Evolutionary conservation across 2,113 vertebrate genomes (phyloP), one percentile per base, ranked within the genome.

Genomic region (Motacilla tschutschensis): DNA sequence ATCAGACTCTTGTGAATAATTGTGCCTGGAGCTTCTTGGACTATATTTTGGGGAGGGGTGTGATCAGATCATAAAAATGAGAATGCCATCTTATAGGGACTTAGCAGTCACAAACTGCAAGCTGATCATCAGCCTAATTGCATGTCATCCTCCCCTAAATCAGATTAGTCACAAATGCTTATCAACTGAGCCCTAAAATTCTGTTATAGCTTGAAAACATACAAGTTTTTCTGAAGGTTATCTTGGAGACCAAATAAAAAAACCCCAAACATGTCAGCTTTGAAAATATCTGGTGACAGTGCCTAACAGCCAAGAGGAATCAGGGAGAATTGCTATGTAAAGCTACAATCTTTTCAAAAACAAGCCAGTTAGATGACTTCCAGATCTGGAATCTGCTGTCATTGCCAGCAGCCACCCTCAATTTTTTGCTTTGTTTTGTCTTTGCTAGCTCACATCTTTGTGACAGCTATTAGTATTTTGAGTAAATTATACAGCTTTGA

Each of bases 101-200:
- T 79, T 74, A 80, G 18, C 60, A 79, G 35, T 60, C 54, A 64
- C 41, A 64, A 83, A 88, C 29, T 79, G 67, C 81, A 92, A 84
- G 82, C 50, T 85, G 59, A 89, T 83, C 73, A 89, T 78, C 77
- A 91, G 58, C 33, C 35, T 83, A 83, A 81, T 47, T 83, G 82
- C 77, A 55, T 85, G 70, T 83, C 82, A 83, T 81, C 85, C 63
- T 90, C 90, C 79, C 26, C 82, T 88, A 87, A 93, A 94, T 94
- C 73, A 94, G 53, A 91, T 94, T 94, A 83, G 88, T 94, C 73
- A 93, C 85, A 93, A 87, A 87, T 77, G 40, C 81, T 92, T 95
- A 87, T 55, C 66, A 87, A 36, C 33, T 79, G 41, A 89, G 59
- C 33, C 51, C 71, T 93, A 85, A 85, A 89, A 76, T 85, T 70